These are phyloP conservation scores for Cosmorhoe ocellata DNA, from an alignment of 2,888 invertebrate genomes.

Conservation along the genomic window DNA sequence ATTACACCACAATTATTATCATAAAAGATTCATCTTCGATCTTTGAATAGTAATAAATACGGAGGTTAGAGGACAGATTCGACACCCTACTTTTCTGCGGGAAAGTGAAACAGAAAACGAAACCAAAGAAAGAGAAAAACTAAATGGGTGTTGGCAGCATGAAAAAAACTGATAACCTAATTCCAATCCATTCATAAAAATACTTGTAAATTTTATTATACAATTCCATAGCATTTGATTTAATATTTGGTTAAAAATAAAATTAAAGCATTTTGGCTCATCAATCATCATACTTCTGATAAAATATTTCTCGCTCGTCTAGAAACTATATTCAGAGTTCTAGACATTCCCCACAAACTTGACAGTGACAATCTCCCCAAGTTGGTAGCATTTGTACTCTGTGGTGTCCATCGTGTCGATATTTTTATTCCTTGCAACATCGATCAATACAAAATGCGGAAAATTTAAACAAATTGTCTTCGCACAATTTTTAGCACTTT, in stretches of 20 bases:
- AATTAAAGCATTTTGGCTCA: too few relatives aligned
- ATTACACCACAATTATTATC: conserved; percentile 86
- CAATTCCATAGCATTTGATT: too few relatives aligned
- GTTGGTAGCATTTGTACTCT: too few relatives aligned
- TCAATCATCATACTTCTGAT: too few relatives aligned
- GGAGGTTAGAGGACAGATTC: conserved; percentile 82
- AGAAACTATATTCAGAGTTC: too few relatives aligned
- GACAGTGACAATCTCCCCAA: not conserved
- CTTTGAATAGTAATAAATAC: conserved; percentile 80
- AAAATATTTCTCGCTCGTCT: too few relatives aligned
- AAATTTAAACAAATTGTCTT: conserved; percentile 30
- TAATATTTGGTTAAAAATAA: too few relatives aligned
- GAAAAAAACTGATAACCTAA: conserved; percentile 42
- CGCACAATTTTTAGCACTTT: not conserved
- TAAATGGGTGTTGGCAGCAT: conserved; percentile 65
- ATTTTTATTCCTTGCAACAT: conserved; percentile 22
- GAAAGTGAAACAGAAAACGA: conserved; percentile 78
- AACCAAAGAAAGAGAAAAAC: conserved; percentile 75
- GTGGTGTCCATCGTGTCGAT: too few relatives aligned
- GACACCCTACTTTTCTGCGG: conserved; percentile 84
- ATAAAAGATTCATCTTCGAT: conserved; percentile 85
- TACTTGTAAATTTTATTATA: too few relatives aligned
- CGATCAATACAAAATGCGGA: conserved; percentile 23
- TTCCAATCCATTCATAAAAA: conserved; percentile 46
- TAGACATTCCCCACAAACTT: not conserved